These are phyloP conservation scores for Gallirallus australis DNA, from an alignment of 2,797 vertebrate species.

Conservation along the genomic window DNA sequence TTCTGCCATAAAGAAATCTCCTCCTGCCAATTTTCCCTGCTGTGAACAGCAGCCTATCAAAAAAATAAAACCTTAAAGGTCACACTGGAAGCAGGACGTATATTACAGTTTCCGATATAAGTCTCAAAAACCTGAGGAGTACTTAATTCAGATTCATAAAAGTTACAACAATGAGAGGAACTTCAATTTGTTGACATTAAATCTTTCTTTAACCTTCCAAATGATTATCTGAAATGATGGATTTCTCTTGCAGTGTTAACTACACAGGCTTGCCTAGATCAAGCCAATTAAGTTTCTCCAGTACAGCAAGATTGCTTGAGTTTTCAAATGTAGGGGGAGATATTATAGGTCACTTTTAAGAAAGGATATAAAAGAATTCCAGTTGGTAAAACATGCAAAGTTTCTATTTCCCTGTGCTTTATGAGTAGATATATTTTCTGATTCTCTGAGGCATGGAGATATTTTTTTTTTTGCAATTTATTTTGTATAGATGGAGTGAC, in stretches of 20 bases:
- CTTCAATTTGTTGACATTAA: conserved; percentile 19
- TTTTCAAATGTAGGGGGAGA: background rate
- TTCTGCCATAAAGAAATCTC: conserved; percentile 39
- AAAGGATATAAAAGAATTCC: background rate
- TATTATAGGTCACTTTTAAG: background rate
- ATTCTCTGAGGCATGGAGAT: rapidly evolving
- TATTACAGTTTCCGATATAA: conserved; percentile 26
- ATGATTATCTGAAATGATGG: background rate
- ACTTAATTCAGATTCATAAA: conserved; percentile 31
- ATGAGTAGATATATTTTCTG: background rate
- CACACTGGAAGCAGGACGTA: conserved; percentile 8
- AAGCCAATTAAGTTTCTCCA: background rate
- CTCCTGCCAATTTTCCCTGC: conserved; percentile 42
- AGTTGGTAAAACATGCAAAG: background rate
- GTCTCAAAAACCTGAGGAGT: background rate
- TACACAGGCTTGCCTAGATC: background rate
- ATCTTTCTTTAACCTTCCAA: background rate
- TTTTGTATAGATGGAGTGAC: background rate
- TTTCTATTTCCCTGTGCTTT: background rate
- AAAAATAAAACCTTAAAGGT: conserved; percentile 60
- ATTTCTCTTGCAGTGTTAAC: background rate
- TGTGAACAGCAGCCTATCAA: conserved; percentile 43
- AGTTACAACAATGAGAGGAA: background rate
- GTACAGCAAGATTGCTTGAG: background rate
- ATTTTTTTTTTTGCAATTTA: background rate